These are phyloP conservation scores for Yasuhikotakia modesta DNA, from an alignment of 2,797 vertebrate species.

Conservation along the genomic window DNA sequence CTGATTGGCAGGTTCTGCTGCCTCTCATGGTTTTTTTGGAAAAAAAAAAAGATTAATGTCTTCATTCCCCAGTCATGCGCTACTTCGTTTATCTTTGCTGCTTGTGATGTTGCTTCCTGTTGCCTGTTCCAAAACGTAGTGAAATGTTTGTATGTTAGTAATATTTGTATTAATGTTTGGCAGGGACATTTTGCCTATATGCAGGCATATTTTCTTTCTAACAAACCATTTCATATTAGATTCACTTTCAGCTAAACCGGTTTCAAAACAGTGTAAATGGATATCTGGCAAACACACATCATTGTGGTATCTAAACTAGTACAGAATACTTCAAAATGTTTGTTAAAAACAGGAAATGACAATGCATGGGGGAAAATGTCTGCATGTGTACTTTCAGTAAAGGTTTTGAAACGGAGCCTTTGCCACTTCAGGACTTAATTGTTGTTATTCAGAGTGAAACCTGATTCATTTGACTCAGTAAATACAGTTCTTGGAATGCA, in stretches of 20 bases:
- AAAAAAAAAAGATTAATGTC: conserved; percentile 22
- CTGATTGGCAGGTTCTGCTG: conserved; percentile 46
- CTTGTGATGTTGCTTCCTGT: neutral
- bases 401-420: neutral
- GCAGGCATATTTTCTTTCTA: too few relatives aligned
- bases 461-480: conserved; percentile 31
- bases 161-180: too few relatives aligned
- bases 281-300: too few relatives aligned
- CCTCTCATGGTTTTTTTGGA: conserved; percentile 29
- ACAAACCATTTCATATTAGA: too few relatives aligned
- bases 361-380: neutral
- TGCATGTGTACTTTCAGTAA: neutral
- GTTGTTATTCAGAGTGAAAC: conserved; percentile 30
- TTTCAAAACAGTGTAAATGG: too few relatives aligned
- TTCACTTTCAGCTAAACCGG: too few relatives aligned
- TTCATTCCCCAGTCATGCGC: conserved; percentile 4
- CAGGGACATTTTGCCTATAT: too few relatives aligned
- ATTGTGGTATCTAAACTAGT: too few relatives aligned
- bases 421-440: neutral
- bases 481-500: conserved; percentile 40
- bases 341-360: neutral
- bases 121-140: neutral
- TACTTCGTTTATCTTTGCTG: conserved; percentile 12
- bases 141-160: too few relatives aligned
- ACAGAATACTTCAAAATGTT: too few relatives aligned